Base-by-base conservation (phyloP, 92 coral and sea anemone species). In the Phymanthus crucifer region DNA sequence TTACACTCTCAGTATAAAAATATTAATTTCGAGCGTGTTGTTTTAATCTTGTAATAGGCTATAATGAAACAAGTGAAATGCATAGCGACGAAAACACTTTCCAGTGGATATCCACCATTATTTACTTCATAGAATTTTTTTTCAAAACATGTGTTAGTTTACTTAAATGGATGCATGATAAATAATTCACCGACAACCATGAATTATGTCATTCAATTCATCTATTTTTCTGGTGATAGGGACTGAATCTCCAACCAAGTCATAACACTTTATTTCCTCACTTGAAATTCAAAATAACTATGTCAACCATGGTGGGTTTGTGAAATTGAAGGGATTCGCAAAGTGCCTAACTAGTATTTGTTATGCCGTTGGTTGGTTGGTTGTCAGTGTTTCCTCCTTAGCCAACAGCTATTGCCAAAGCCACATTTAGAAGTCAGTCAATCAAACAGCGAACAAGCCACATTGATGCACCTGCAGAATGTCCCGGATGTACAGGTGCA, bases 401-500 rank as follows among this genome's bases (percentile, higher is more conserved):
- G 56, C 77, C 34, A 47, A 35, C 77, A n/a, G n/a, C 77, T 40
- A 61, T 73, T 61, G 26, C 33, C 77, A 73, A 40, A 4, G 34
- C 77, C 77, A 73, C n/a, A 73, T 73, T 73, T 73, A 73, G 54
- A 73, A 73, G n/a, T 43, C 10, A 43, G 48, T 47, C 19, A 73
- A 56, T 73, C 80, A 57, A 77, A 34, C 32, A 77, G 37, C 43
- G 61, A 72, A 38, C 58, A 57, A 40, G 61, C 77, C 57, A 73
- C 54, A 54, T 40, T 64, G 46, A 35, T 81, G 85, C 85, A 81
- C 85, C 85, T 81, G 85, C 87, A 69, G 3, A 48, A 86, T 45
- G 61, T 58, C 93, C 93, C 93, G 93, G 87, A 89, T 89, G 90
- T 72, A 86, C 93, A 89, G 93, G 93, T 89, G 93, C 37, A 40